These are phyloP conservation scores for Acheta domesticus DNA, from an alignment of 2,888 invertebrate species.

Conservation along the genomic window DNA sequence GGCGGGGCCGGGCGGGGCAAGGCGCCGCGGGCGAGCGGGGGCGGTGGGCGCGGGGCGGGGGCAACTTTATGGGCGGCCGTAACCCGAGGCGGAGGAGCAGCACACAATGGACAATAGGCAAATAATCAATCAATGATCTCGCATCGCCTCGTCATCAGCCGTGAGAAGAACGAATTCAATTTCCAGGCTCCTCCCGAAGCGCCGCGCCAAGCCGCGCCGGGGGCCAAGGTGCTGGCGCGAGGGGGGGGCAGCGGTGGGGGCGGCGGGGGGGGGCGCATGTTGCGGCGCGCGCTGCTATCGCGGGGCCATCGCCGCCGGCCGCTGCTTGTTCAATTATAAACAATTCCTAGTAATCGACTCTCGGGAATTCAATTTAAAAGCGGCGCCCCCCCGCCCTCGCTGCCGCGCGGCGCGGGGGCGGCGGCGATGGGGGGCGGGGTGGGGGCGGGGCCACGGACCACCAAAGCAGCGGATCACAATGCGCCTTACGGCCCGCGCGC, in stretches of 20 bases:
- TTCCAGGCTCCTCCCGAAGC: slow-evolving; percentile 21
- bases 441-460: too few species aligned
- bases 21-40: not conserved
- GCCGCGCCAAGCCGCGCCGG: not conserved
- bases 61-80: slow-evolving; percentile 9
- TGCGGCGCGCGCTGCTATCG: not conserved
- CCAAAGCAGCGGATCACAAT: too few species aligned
- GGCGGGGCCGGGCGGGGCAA: not conserved
- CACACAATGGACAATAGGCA: slow-evolving; percentile 31
- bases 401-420: too few species aligned
- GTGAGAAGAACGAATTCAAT: slow-evolving; percentile 31
- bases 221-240: not conserved
- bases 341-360: too few species aligned
- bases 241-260: too few species aligned
- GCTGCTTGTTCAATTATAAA: not conserved
- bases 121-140: slow-evolving; percentile 31
- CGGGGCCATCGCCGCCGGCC: slow-evolving; percentile 11
- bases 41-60: not conserved
- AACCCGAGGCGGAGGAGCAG: slow-evolving; percentile 6
- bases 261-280: not conserved
- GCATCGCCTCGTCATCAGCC: slow-evolving; percentile 25
- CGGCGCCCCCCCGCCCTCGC: too few species aligned
- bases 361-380: too few species aligned
- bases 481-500: too few species aligned
- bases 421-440: too few species aligned